Base-by-base conservation (phyloP, 2,797 vertebrate species). In the Crenuchus spilurus region DNA sequence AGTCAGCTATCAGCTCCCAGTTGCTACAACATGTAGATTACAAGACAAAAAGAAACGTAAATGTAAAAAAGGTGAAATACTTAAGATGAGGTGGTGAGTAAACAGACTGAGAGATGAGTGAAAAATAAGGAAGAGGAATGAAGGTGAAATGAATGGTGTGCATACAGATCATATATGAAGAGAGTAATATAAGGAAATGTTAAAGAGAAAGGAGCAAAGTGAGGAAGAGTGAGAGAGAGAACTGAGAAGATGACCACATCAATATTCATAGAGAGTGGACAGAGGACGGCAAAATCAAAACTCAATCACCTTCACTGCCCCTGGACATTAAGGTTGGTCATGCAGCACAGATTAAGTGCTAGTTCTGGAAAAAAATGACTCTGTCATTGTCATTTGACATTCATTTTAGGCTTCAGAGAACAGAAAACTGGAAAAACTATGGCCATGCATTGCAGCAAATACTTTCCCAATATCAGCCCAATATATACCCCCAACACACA, bases 21-120 rank as follows among this genome's bases (percentile, higher is more conserved):
- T n/a, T n/a, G n/a, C n/a, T 6, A 30, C 51, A 28, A 6, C 2
- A 4, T 6, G 62, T 46, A 10, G 35, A 76, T 62, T n/a, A n/a
- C 7, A 9, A 72, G 37, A 73, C 51, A 74, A 62, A 70, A n/a
- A 72, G 55, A 75, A 66, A 74, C 46, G 61, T 35, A 46, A 74
- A 58, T 10, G 13, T 4, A 13, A 16, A 2, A 18, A 10, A 33
- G 93, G 63, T 87, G n/a, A n/a, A n/a, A n/a, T n/a, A n/a, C n/a
- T n/a, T n/a, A n/a, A n/a, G n/a, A n/a, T n/a, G n/a, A n/a, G n/a
- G n/a, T n/a, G n/a, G n/a, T n/a, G n/a, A n/a, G n/a, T n/a, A n/a
- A n/a, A n/a, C n/a, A n/a, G n/a, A n/a, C n/a, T n/a, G n/a, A n/a
- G n/a, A n/a, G n/a, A n/a, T n/a, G n/a, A n/a, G n/a, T n/a, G n/a